Evolutionary conservation across 2,888 invertebrate genomes (phyloP), one percentile per base, ranked within the genome.

Genomic region (Iphiclides podalirius): DNA sequence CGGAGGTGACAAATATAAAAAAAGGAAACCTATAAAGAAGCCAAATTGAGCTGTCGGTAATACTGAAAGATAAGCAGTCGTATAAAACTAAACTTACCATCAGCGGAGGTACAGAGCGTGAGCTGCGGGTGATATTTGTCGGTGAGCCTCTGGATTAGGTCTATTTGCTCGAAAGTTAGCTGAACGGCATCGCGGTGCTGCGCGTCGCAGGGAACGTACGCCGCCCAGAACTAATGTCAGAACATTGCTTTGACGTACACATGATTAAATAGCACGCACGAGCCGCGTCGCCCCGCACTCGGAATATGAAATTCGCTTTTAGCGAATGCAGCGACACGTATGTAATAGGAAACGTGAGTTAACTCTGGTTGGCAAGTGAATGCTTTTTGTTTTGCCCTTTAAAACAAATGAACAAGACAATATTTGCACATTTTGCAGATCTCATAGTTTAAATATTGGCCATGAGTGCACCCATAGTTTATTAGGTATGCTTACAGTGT

Each of bases 111-210:
- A 75, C 94, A 94, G 61, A 94, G 90, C 35, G 94, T 92, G 73
- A 95, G 91, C 64, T 93, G 92, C 55, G 95, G 93, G 49, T 94
- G 92, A 78, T 96, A 96, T 72, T 93, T 92, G 64, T 93, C 92
- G 4, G 95, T 94, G 63, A 95, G 91, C 58, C 95, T 91, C 72
- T 95, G 92, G 72, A 96, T 95, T 63, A 95, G 91, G 84, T 96
- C 96, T 69, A 95, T 94, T 82, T 96, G 96, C 70, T 96, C 96
- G 67, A 96, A 90, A 23, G 95, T 94, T 64, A 94, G 89, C 72
- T 95, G 94, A 63, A 96, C 95, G 38, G 96, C 95, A 72, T 96
- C 96, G 66, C 94, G 93, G 76, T 94, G 93, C 76, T 95, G 95
- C 38, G 94, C 91, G 63, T 93, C 93, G 79, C 96, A 96, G 37